These are phyloP conservation scores for Cyclina sinensis DNA, from an alignment of 1,140 invertebrate species.

Conservation along the genomic window DNA sequence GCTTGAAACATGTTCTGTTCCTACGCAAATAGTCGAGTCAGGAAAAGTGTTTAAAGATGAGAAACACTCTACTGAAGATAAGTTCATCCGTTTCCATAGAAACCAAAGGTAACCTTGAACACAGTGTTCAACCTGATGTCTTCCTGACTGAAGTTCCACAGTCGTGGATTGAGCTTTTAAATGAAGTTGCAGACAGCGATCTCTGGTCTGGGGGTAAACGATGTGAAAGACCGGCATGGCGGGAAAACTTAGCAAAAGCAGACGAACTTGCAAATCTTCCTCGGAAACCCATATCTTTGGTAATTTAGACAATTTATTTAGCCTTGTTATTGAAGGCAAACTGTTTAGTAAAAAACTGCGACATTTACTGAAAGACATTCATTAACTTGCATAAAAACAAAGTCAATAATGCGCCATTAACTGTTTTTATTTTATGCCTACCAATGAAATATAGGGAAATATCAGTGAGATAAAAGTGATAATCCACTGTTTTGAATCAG, in stretches of 20 bases:
- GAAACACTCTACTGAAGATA: neutral
- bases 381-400: too few species aligned
- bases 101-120: neutral
- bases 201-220: slow-evolving; percentile 7
- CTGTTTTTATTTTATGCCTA: too few species aligned
- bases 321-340: too few species aligned
- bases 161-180: neutral
- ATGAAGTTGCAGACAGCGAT: slow-evolving; percentile 1
- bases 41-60: neutral
- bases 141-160: neutral
- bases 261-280: neutral
- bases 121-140: neutral
- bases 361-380: too few species aligned
- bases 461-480: too few species aligned
- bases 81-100: neutral
- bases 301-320: too few species aligned
- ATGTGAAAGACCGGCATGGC: slow-evolving; percentile 11
- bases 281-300: neutral
- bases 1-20: neutral
- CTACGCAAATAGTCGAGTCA: neutral
- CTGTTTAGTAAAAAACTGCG: too few species aligned
- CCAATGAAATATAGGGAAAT: too few species aligned
- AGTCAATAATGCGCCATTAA: too few species aligned
- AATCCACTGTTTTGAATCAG: too few species aligned
- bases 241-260: neutral